Base-by-base conservation (phyloP, 2,113 vertebrate genomes). In the Protobothrops flavoviridis region DNA sequence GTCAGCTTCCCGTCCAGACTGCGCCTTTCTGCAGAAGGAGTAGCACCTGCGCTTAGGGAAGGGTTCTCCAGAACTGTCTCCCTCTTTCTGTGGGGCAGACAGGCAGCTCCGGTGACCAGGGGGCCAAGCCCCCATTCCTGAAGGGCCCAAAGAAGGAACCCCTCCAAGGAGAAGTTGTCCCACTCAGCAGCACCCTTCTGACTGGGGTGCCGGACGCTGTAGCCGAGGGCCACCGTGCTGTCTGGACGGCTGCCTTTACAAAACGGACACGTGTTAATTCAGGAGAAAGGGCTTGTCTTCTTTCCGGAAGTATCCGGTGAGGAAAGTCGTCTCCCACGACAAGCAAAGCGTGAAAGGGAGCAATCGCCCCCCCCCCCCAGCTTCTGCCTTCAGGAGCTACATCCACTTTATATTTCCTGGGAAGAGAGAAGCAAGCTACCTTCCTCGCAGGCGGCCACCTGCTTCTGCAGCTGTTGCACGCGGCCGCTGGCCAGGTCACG, bases 361-460 rank as follows among this genome's bases (percentile, higher is more conserved):
- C 10, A 1, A 23, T 11, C 3, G 3, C 39, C 20, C 74, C 33
- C 0, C 0, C 48, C 48, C 48, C 48, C 48, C 7, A 15, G 26
- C 4, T 50, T 15, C 48, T 17, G 1, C 5, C 4, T 6, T 5
- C 13, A n/a, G 11, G 3, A n/a, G 26, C 64, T 45, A 5, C 64
- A 33, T 13, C 29, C 64, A 2, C n/a, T 33, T 33, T 6, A 33
- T 2, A 39, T 39, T 43, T 81, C 33, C 33, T 3, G 3, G 74
- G 33, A 21, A 81, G 33, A 39, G 17, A 3, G 7, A 39, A 81
- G 33, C 7, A 21, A 39, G 33, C 89, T 91, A 98, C 99, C 99
- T 97, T 99, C 98, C 95, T 98, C 98, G 0, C 97, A 97, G 91
- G 99, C 98, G 0, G 98, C 97, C 90, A 99, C 53, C 0, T 97